phyloP scores from a whole-genome alignment of 2,797 vertebrate genomes.

The Danio tinwini region DNA sequence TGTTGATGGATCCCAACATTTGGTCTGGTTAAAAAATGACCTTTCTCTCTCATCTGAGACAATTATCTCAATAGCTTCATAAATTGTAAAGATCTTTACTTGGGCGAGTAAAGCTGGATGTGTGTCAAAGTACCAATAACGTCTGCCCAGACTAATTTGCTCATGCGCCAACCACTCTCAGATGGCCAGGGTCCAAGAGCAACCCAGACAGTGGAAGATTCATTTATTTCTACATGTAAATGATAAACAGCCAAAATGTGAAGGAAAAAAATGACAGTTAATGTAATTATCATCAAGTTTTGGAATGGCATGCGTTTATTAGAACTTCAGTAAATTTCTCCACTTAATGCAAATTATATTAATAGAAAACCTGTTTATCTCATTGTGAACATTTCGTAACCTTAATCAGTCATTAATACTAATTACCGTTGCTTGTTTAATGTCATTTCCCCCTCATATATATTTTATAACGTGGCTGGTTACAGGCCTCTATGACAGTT shows the following conservation, averaged over 20 bases:
- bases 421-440: background rate
- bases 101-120: constrained; percentile 34
- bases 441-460: background rate
- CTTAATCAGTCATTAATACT: background rate
- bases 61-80: background rate
- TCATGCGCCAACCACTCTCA: constrained; percentile 22
- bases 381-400: background rate
- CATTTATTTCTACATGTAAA: constrained; percentile 39
- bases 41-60: background rate
- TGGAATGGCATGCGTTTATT: constrained; percentile 1
- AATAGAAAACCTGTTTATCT: background rate
- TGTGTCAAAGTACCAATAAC: constrained; percentile 14
- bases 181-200: constrained; percentile 3
- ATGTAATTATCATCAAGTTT: constrained; percentile 31
- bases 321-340: background rate
- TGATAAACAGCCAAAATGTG: constrained; percentile 43
- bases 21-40: constrained; percentile 2
- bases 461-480: background rate
- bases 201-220: constrained; percentile 34
- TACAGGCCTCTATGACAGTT: background rate
- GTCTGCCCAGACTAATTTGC: constrained; percentile 28
- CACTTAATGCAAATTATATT: background rate
- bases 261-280: background rate
- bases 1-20: background rate
- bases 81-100: background rate